Percentiles rank a stretch among this genome's conserved stretches.
Conservation (phyloP, 2,113 vertebrate species). For the Buteo buteo region DNA sequence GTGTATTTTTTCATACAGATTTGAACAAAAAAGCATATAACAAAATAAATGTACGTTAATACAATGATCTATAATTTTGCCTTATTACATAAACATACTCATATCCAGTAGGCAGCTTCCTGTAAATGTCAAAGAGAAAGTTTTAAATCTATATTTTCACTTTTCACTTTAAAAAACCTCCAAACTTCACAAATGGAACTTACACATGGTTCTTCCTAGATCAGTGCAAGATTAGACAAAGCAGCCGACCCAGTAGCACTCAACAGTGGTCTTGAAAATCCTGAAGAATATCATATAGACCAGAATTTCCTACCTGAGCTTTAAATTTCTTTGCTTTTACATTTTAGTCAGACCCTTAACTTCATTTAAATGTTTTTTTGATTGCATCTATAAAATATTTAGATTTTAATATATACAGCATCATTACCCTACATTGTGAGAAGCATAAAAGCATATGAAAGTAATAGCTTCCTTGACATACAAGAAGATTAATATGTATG, state of each 20-base stretch:
- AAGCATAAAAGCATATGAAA: not conserved
- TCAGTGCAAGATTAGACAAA: not conserved
- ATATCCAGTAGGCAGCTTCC: not conserved
- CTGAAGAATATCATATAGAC: not conserved
- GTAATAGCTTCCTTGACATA: not conserved
- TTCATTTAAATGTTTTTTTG: not conserved
- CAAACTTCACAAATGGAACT: not conserved
- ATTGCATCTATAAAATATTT: slow-evolving; percentile 30
- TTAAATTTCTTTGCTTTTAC: not conserved
- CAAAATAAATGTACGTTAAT: not conserved
- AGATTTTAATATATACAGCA: slow-evolving; percentile 15
- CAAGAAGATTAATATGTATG: not conserved
- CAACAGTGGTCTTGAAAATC: not conserved
- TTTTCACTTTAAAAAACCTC: not conserved
- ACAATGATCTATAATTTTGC: not conserved
- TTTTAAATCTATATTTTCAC: not conserved
- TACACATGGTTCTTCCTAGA: not conserved
- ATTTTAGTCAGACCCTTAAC: not conserved
- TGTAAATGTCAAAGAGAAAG: not conserved
- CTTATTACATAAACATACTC: not conserved
- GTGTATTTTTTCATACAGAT: not conserved
- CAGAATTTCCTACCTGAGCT: not conserved
- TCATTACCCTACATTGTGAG: not conserved
- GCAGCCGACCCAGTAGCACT: not conserved
- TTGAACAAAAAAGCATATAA: not conserved